Base-by-base conservation (phyloP, 2,797 vertebrate genomes). In the Melopsittacus undulatus region DNA sequence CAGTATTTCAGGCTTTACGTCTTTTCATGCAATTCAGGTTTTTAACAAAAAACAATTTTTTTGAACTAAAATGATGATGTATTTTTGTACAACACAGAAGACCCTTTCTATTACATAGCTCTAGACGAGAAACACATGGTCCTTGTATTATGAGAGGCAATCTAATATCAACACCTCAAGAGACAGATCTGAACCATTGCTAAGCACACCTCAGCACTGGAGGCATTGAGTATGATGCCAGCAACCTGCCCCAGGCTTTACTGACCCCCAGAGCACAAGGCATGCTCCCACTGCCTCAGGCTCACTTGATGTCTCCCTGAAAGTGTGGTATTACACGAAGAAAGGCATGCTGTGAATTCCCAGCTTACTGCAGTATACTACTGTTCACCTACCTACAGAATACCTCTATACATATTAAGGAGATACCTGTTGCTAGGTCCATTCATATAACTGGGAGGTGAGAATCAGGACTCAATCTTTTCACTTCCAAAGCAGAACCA, bases 101-200 rank as follows among this genome's bases (percentile, higher is more conserved):
- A 32, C 15, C 14, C 11, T 26, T 54, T 27, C 13, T 78, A 13
- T 43, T 22, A 69, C 29, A 18, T 3, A n/a, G 18, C 17, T 82
- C n/a, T 40, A 24, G 22, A 0, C 18, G 32, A 52, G 76, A 89
- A 82, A 83, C 4, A 2, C 26, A 16, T 29, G 3, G 1, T 38
- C 12, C 12, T 29, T 54, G 16, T 13, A 5, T 17, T 29, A 27
- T 1, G 1, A 2, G 0, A 46, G 10, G 11, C 1, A 0, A 75
- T 29, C 20, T 12, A 48, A 5, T 11, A 70, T 42, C n/a, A 18
- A 5, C 5, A 22, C 4, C 5, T 1, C 8, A 19, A 45, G 57
- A 57, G 27, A n/a, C 1, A 5, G 49, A 30, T 11, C 26, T 66
- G 68, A 59, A 38, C 4, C 26, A 48, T 5, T 32, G 34, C 45